Base-by-base conservation (phyloP, 1,140 invertebrate species). In the Cherax destructor region DNA sequence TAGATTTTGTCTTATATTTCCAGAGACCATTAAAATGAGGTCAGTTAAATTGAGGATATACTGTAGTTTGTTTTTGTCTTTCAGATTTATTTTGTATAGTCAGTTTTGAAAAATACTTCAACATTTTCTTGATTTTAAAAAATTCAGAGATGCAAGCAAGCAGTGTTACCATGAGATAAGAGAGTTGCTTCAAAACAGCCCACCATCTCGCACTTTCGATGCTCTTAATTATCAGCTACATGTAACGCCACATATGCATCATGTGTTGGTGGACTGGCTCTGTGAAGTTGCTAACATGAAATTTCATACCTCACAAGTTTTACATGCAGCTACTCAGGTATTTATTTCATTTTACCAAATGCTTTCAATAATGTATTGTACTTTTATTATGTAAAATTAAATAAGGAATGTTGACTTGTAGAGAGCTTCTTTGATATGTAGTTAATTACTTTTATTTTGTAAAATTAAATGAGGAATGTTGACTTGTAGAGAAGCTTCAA, bases 231-330 rank as follows among this genome's bases (percentile, higher is more conserved):
- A 88, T 59, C 86, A 88, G n/a, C 86, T 56, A 30, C 86, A 81
- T 11, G 77, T 88, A 3, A 80, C 77, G 9, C 77, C 86, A n/a
- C 86, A 88, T 78, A 88, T 88, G 86, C 86, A 88, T 80, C 86
- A 88, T 52, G 86, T 88, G 30, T 50, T 88, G 78, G 61, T 88
- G 41, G 86, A 88, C 30, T 88, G 86, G 86, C 78, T 88, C 5
- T 88, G 86, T 79, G 77, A 88, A 56, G 86, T 88, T 52, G 78
- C 86, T 21, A 88, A 80, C 41, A 88, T 88, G 59, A 65, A 69
- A 9, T 59, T 69, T 3, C 86, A 88, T 30, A 49, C 77, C 21
- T 88, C 86, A 7, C 21, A 88, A 24, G 77, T 88, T 61, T 21
- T 88, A 24, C 86, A 88, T 72, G 56, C 86, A n/a, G 86, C 86